Evolutionary conservation across 2,888 invertebrate species (phyloP), one percentile per base, ranked within the genome.

Genomic region (Plutella xylostella): DNA sequence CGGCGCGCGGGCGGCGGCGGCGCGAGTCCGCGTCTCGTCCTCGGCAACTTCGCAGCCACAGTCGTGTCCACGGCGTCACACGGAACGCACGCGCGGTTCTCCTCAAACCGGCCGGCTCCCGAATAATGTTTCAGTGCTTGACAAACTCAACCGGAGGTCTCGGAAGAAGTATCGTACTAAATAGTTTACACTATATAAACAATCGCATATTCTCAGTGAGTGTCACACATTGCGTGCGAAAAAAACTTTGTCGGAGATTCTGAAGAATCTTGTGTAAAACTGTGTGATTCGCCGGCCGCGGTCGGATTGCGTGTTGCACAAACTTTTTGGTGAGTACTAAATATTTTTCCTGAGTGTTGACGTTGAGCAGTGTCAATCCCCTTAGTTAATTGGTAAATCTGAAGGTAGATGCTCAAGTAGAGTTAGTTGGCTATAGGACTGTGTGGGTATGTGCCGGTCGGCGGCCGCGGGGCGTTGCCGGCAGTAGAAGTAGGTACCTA

Each of bases 181-280:
- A 74, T 72, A 79, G 77, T 82, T 74, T 79, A 78, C 80, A 77
- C 78, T 75, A 78, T 79, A 72, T 70, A 75, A 72, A 73, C 72
- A 74, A 73, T 69, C 75, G 77, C 80, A 82, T 79, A 80, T 80
- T 82, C 73, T 80, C 79, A 84, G 84, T 84, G 83, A 79, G 80
- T 83, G 83, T 83, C 72, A 80, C 83, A 70, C 84, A 83, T 80
- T 85, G 84, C 76, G 84, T 85, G 75, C 75, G 84, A 64, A 85
- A 83, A 85, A 85, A 85, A 85, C 83, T 83, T 83, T 74, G 73
- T 79, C 80, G 80, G 75, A 82, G 80, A 84, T 83, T 83, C 77
- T 84, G 77, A 85, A 83, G 78, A 80, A 78, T 80, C 75, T 80
- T 78, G 82, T 79, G 80, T 75, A 77, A 25, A 78, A 76, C 79